A percentile compares a stretch with the other conserved stretches of the same genome.
These are phyloP conservation scores for Emydura subglobosa DNA, from an alignment of 2,113 vertebrate species.

Conservation along the genomic window DNA sequence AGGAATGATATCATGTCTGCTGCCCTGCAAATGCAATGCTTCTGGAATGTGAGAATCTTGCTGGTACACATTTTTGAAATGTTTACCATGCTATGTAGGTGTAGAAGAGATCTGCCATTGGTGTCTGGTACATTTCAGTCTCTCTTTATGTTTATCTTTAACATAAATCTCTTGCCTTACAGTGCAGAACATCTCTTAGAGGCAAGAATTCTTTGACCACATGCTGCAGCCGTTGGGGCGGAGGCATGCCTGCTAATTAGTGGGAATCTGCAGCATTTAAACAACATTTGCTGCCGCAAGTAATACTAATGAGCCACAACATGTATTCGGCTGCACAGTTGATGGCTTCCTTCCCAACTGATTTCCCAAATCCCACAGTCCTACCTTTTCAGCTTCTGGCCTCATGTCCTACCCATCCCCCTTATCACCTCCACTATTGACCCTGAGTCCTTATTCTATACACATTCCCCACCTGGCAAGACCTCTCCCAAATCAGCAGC, in stretches of 20 bases:
- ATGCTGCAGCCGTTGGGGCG: constrained; percentile 66
- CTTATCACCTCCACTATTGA: neutral
- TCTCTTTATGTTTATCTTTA: constrained; percentile 46
- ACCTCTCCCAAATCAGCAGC: neutral
- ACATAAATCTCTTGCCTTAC: constrained; percentile 50
- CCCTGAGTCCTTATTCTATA: neutral
- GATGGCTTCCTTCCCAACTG: neutral
- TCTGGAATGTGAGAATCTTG: neutral
- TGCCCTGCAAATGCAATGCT: neutral
- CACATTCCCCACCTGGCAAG: neutral
- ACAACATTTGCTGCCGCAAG: constrained; percentile 62
- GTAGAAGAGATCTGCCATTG: neutral
- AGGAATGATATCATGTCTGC: constrained; percentile 23
- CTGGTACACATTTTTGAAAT: neutral
- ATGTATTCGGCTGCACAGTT: neutral
- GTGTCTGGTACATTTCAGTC: constrained; percentile 42
- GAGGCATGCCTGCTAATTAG: constrained; percentile 58
- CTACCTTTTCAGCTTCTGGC: neutral
- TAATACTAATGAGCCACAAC: constrained; percentile 58
- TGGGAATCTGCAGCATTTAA: constrained; percentile 48
- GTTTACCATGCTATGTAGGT: neutral
- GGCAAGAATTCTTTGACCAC: constrained; percentile 69
- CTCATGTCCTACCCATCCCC: neutral
- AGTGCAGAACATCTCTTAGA: constrained; percentile 56
- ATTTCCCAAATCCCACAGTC: neutral